Evolutionary conservation across 2,797 vertebrate species (phyloP).

Genomic region (Decapterus maruadsi): DNA sequence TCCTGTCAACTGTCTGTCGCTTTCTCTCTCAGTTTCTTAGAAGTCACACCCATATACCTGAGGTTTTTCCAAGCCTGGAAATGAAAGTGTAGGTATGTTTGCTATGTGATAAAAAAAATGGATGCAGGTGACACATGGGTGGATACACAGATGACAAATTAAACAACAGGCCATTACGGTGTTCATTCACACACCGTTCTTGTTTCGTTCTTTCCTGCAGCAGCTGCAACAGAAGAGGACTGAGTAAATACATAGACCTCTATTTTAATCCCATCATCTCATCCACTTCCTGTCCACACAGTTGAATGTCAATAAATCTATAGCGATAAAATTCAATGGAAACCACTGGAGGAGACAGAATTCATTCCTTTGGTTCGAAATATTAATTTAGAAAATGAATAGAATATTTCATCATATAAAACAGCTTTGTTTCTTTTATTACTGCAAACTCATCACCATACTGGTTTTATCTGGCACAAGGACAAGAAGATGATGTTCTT

Average conservation of each 20-base stretch:
- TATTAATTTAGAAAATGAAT: no score
- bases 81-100: constrained; percentile 40
- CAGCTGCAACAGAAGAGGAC: background rate
- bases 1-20: background rate
- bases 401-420: no score
- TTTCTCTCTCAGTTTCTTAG: constrained; percentile 12
- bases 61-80: background rate
- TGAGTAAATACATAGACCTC: background rate
- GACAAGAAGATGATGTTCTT: background rate
- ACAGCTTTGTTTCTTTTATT: no score
- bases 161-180: background rate
- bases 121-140: constrained; percentile 16
- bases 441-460: no score
- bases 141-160: background rate
- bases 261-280: background rate
- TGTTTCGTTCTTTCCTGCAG: no score
- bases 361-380: no score
- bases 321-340: no score
- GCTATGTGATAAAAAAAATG: background rate
- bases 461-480: background rate
- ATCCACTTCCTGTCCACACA: background rate
- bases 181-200: no score
- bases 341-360: no score
- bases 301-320: no score
- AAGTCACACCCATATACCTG: background rate